These are phyloP conservation scores for Stramonita haemastoma DNA, from an alignment of 2,888 invertebrate genomes.

Conservation along the genomic window DNA sequence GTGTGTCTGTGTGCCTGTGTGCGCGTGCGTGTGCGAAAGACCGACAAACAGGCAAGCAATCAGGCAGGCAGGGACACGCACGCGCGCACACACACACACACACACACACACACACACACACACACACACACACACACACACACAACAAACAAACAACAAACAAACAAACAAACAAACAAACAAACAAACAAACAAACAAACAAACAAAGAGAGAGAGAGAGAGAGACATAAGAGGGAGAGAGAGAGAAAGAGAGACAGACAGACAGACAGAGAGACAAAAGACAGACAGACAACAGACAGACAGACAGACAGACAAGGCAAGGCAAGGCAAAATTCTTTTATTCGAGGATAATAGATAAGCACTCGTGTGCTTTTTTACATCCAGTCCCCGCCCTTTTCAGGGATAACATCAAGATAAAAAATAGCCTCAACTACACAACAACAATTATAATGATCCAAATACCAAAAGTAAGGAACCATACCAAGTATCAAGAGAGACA, in stretches of 20 bases:
- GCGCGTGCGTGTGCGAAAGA: not conserved
- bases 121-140: slow-evolving; percentile 18
- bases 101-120: not conserved
- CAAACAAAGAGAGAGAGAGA: not conserved
- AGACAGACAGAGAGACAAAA: not conserved
- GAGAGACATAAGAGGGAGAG: too few species aligned
- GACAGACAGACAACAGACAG: too few species aligned
- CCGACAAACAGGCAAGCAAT: not conserved
- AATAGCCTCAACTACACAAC: too few species aligned
- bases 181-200: not conserved
- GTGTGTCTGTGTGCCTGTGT: not conserved
- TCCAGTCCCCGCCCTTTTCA: too few species aligned
- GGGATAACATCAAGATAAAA: too few species aligned
- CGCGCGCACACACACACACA: not conserved
- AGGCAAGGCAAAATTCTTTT: too few species aligned
- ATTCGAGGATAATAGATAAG: too few species aligned
- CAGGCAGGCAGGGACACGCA: not conserved
- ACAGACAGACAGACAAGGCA: too few species aligned
- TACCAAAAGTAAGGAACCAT: too few species aligned
- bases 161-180: not conserved
- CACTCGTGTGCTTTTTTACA: too few species aligned
- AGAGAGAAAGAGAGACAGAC: not conserved
- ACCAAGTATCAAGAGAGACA: too few species aligned
- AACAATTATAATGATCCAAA: too few species aligned
- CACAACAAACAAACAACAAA: not conserved